Evolutionary conservation across 2,888 invertebrate species (phyloP), one percentile per base, ranked within the genome.

Genomic region (Polymixis flavicincta): DNA sequence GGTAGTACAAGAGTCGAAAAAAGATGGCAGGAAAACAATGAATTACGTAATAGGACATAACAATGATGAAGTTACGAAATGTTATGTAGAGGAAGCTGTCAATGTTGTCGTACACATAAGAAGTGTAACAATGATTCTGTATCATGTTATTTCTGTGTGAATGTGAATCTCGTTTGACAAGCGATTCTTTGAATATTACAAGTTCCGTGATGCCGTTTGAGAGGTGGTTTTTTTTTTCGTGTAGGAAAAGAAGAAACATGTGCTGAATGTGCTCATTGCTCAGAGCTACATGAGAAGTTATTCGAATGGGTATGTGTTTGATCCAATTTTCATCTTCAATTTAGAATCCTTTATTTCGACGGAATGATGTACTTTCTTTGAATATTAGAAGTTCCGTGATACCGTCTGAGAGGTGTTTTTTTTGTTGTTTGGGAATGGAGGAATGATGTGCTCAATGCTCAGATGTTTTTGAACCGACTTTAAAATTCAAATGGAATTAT

Each of bases 51-150:
- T 76, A 80, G 55, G n/a, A 80, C 69, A 76, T 76, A 82, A 86
- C 80, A 88, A 86, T 81, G 67, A 78, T 6, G 78, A 68, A 77
- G 69, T 88, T 83, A 85, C 63, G 84, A 83, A 77, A 85, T 74
- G 59, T 76, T 64, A 71, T 78, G 74, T 64, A 81, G 52, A 72
- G 80, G 86, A 87, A 86, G 79, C 78, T 74, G 76, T 71, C 75
- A 82, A 87, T 84, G 76, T 77, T 74, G 76, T 69, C 75, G 78
- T 67, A 81, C 57, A 73, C 17, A 80, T 71, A 85, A 89, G 71
- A 84, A 89, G 55, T 80, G 60, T 76, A 81, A 88, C 87, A 89
- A 88, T 83, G 79, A 76, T 57, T 63, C 45, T 71, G 67, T 78
- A 70, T 61, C 67, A 50, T 79, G 78, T 82, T 76, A 76, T 64